Evolutionary conservation across 2,113 vertebrate genomes (phyloP), one percentile per base, ranked within the genome.

Genomic region (Noctilio leporinus): DNA sequence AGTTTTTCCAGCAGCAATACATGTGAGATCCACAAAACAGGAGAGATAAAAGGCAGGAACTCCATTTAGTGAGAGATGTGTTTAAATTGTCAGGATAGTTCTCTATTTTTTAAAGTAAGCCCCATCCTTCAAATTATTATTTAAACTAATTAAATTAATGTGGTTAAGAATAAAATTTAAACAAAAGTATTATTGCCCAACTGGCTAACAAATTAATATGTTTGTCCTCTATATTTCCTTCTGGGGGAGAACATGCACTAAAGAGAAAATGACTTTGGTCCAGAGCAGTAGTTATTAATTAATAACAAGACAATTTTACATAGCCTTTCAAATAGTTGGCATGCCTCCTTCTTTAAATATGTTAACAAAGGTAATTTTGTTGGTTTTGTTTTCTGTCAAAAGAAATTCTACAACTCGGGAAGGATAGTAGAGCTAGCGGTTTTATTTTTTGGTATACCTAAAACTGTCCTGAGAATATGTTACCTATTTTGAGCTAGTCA

Each of bases 271-370:
- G 35, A 78, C 67, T 95, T 89, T 53, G 49, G 49, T 35, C 49
- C 45, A 89, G 67, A 83, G 75, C 12, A 53, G 35, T 11, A 78
- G 38, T 91, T 89, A 94, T 94, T 93, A 95, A 73, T 86, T 94
- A 97, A 95, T 33, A 95, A 59, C 26, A 75, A 81, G 81, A 87
- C 70, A 51, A 47, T 90, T 81, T 95, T 87, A 92, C 17, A 62
- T 78, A 94, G 83, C 55, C 49, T 78, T 86, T 45, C 55, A 86
- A 95, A 89, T 33, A 77, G 65, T 2, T 65, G 83, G 51, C 30
- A 91, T 35, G 26, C 35, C 65, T 77, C 28, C 69, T 95, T 94
- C 82, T 51, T 55, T 64, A 95, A 88, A 53, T 10, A 9, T 76
- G 77, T 89, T 62, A 89, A 96, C n/a, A 67, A 92, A 90, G 57